Base-by-base conservation (phyloP, 2,113 vertebrate species). In the Macheiramphus alcinus region DNA sequence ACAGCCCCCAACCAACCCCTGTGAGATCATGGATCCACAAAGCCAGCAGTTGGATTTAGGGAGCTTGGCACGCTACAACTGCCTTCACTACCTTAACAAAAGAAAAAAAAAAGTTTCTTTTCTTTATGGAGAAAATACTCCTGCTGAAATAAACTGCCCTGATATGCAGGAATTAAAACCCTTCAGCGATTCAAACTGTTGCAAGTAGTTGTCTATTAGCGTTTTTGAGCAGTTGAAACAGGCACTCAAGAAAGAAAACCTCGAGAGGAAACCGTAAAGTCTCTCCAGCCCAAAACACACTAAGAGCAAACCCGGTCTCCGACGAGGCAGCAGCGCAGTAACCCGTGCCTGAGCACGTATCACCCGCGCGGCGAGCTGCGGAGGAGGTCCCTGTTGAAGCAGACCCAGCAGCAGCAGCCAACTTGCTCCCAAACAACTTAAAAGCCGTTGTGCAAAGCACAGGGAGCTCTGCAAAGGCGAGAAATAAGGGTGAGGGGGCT, bases 301-400 rank as follows among this genome's bases (percentile, higher is more conserved):
- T 1, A 18, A 12, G 52, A 56, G 47, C 43, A 53, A 75, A 32
- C 10, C 8, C 2, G 4, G 52, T 29, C 15, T 36, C 71, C 1
- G 0, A 3, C 5, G 3, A 26, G 47, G 91, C 56, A 47, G 45
- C 61, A 29, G 62, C 4, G 2, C 34, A 13, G n/a, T 4, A 7
- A 32, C 12, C 18, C 0, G 0, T 6, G 21, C 6, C 38, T 8
- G 55, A 38, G 50, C 52, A 16, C 4, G 3, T 5, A 22, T 7
- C 6, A 1, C 58, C 52, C 2, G 1, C 67, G 12, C 3, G 0
- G 12, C 0, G 2, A 31, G 43, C 25, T 1, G 3, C 1, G 0
- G 7, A 72, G 62, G n/a, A 75, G 11, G 10, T 9, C 22, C 58
- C 48, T 48, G 52, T 2, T 3, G 29, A 36, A 45, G 43, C 38